Conservation (phyloP, 2,113 vertebrate genomes). For the Pseudopodoces humilis region DNA sequence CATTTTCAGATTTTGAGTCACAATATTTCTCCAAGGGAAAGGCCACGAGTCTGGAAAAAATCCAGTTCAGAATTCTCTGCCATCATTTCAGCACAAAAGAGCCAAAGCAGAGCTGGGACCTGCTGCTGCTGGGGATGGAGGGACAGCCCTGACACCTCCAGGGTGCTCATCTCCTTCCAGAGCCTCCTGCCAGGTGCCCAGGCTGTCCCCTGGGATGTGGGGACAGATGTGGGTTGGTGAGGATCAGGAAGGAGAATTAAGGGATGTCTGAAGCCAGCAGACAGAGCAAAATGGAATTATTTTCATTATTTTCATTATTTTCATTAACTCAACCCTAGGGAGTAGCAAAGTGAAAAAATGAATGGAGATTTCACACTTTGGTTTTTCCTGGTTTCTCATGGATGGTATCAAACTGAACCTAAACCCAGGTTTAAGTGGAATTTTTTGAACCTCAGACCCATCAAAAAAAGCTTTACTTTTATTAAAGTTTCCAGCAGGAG, state of each 20-base stretch:
- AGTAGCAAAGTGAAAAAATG: not conserved
- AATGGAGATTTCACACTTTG: not conserved
- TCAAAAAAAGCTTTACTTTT: not conserved
- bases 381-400: not conserved
- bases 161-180: not conserved
- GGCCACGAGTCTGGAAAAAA: not conserved
- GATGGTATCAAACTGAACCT: not conserved
- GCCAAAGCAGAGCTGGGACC: not conserved
- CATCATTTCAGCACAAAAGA: not conserved
- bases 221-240: not conserved
- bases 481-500: rapidly evolving
- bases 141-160: rapidly evolving
- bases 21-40: not conserved
- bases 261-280: not conserved
- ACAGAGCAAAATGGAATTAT: not conserved
- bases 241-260: not conserved
- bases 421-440: not conserved
- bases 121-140: not conserved
- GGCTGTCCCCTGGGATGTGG: not conserved
- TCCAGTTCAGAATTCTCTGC: not conserved
- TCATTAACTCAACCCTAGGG: not conserved
- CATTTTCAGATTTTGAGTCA: conserved; percentile 39
- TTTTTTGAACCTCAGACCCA: not conserved
- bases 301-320: not conserved
- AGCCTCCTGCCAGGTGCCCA: rapidly evolving